These are phyloP conservation scores for Hypocryptadius cinnamomeus DNA, from an alignment of 2,113 vertebrate species.

Conservation along the genomic window DNA sequence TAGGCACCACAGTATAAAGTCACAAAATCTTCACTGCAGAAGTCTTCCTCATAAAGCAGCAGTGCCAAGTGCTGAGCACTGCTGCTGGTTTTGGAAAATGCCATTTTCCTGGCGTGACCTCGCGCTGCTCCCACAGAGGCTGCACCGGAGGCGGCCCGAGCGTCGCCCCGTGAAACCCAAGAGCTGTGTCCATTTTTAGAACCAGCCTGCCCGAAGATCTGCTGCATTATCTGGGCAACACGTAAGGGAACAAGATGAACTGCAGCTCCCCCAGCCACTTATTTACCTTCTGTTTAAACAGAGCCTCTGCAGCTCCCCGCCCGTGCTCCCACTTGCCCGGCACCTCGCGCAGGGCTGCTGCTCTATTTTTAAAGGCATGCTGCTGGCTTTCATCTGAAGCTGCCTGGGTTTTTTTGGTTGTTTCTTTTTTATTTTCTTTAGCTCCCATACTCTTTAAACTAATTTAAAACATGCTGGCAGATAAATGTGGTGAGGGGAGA, in stretches of 20 bases:
- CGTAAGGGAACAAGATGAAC: constrained; percentile 41
- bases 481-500: neutral
- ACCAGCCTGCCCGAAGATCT: neutral
- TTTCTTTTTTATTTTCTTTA: neutral
- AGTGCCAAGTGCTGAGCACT: neutral
- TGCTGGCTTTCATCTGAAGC: constrained; percentile 55
- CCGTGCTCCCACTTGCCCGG: neutral
- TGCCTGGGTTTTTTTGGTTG: neutral
- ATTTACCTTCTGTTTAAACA: constrained; percentile 35
- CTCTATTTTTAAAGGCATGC: constrained; percentile 61
- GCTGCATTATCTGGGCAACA: constrained; percentile 41
- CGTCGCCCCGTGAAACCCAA: constrained; percentile 31
- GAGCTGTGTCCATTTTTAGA: constrained; percentile 46
- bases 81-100: neutral
- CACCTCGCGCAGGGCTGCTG: neutral
- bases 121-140: rapidly evolving
- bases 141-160: neutral
- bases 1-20: neutral
- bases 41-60: neutral
- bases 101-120: neutral
- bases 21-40: neutral
- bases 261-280: constrained; percentile 27
- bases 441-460: neutral
- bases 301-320: neutral
- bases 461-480: constrained; percentile 3